Conservation (phyloP, 2,888 invertebrate genomes). For the Netelia inedita region DNA sequence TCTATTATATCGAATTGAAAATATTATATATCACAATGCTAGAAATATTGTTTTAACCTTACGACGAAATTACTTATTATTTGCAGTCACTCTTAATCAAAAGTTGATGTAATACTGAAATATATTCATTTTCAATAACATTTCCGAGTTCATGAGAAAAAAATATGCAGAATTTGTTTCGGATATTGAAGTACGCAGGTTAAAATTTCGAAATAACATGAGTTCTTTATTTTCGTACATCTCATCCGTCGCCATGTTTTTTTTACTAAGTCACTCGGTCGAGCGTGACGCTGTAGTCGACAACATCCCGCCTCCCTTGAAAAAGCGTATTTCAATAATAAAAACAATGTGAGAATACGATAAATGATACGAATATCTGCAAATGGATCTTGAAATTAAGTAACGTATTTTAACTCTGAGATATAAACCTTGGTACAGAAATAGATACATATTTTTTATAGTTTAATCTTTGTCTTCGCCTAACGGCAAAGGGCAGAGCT, state of each 20-base stretch:
- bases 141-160: not conserved
- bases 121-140: not conserved
- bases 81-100: too few relatives aligned
- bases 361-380: not conserved
- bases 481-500: conserved; percentile 70
- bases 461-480: not conserved
- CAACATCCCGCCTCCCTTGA: conserved; percentile 11
- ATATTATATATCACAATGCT: too few relatives aligned
- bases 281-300: not conserved
- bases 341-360: not conserved
- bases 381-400: not conserved
- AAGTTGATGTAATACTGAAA: not conserved
- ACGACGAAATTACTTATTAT: too few relatives aligned
- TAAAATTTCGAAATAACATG: too few relatives aligned
- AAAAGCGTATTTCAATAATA: not conserved
- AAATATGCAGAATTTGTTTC: not conserved
- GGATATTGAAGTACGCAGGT: too few relatives aligned
- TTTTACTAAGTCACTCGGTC: too few relatives aligned
- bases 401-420: not conserved
- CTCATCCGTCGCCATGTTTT: too few relatives aligned
- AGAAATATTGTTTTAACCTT: too few relatives aligned
- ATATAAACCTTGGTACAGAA: not conserved
- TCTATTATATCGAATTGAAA: too few relatives aligned
- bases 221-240: too few relatives aligned
- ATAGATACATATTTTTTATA: not conserved